Conservation (phyloP, 2,113 vertebrate species). For the Hoplias malabaricus region DNA sequence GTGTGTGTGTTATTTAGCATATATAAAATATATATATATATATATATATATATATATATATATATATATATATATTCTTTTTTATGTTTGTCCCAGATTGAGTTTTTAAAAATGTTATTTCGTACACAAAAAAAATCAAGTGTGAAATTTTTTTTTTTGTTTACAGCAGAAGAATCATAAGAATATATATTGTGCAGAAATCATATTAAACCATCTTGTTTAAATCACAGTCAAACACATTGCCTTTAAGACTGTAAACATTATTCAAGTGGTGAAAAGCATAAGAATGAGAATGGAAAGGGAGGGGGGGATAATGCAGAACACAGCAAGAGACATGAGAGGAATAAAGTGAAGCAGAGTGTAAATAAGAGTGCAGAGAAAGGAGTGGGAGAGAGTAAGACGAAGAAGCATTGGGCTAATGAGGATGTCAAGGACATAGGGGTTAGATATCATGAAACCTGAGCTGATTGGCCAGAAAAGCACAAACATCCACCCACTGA, state of each 20-base stretch:
- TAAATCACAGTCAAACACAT: neutral
- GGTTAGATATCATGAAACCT: slow-evolving; percentile 6
- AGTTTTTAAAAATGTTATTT: too few species aligned
- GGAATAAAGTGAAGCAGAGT: neutral
- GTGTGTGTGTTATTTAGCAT: too few species aligned
- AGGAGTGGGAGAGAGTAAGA: neutral
- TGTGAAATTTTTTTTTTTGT: too few species aligned
- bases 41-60: too few species aligned
- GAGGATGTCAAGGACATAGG: slow-evolving; percentile 14
- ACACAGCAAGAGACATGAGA: neutral
- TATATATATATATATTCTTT: too few species aligned
- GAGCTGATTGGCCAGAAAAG: slow-evolving; percentile 16
- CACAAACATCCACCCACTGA: neutral
- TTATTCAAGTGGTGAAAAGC: neutral
- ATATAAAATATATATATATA: too few species aligned
- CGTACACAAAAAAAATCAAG: too few species aligned
- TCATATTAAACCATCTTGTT: neutral
- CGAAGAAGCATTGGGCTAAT: slow-evolving; percentile 28
- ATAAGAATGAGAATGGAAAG: neutral
- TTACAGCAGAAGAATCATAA: too few species aligned
- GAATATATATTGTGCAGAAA: too few species aligned
- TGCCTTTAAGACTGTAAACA: neutral
- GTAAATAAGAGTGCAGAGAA: neutral
- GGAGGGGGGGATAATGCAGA: neutral
- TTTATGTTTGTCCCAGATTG: too few species aligned